These are phyloP conservation scores for Megastigmus dorsalis DNA, from an alignment of 2,888 invertebrate genomes.

Conservation along the genomic window DNA sequence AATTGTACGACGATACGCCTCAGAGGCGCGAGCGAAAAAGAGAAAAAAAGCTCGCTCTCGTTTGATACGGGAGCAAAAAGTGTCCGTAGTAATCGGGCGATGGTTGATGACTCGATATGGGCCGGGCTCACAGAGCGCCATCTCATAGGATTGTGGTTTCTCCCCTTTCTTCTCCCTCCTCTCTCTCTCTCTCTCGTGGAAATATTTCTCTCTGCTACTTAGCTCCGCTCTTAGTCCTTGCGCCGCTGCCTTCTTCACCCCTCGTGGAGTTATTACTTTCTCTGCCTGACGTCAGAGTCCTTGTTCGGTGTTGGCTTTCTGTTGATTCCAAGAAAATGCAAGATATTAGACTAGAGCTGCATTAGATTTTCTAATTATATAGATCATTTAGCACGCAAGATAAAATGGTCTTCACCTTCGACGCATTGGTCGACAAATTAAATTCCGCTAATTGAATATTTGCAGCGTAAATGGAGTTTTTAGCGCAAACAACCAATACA, in stretches of 20 bases:
- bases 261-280: constrained; percentile 67
- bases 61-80: background rate
- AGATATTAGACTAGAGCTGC: too few relatives aligned
- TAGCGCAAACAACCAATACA: too few relatives aligned
- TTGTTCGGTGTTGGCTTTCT: constrained; percentile 72
- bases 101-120: background rate
- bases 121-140: background rate
- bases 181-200: background rate
- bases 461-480: too few relatives aligned
- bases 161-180: too few relatives aligned
- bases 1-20: constrained; percentile 7
- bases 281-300: constrained; percentile 72
- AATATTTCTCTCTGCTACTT: constrained; percentile 36
- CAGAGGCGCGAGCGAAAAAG: background rate
- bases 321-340: constrained; percentile 29
- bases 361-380: too few relatives aligned
- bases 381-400: background rate
- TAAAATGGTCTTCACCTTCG: background rate
- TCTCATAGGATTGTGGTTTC: background rate
- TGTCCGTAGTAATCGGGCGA: background rate
- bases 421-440: too few relatives aligned
- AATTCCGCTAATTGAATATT: too few relatives aligned
- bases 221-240: constrained; percentile 52
- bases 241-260: constrained; percentile 50
- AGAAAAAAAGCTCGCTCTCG: constrained; percentile 14